A percentile compares a stretch with the other conserved stretches of the same genome.
phyloP scores from a whole-genome alignment of 2,888 invertebrate species.

The Lysandra bellargus region DNA sequence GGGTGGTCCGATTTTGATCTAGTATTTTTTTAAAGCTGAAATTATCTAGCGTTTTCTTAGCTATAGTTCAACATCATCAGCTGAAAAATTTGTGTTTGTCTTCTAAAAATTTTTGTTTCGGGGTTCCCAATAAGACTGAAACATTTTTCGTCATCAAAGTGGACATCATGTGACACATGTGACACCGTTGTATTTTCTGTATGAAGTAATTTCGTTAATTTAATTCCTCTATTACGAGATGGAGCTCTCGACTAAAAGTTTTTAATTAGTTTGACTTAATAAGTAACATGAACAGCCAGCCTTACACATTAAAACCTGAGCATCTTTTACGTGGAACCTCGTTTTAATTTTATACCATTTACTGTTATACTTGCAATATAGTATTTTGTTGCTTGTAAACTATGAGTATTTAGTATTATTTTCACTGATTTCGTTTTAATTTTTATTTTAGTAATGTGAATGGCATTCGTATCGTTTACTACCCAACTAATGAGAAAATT shows the following conservation, averaged over 20 bases:
- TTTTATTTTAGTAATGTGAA: too few species aligned
- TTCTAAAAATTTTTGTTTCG: too few species aligned
- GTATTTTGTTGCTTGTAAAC: neutral
- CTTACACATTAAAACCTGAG: conserved; percentile 5
- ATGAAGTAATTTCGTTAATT: conserved; percentile 14
- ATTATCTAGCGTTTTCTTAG: too few species aligned
- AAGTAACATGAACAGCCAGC: conserved; percentile 22
- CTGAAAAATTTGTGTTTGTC: too few species aligned
- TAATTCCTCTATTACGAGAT: conserved; percentile 21
- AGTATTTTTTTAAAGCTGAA: too few species aligned
- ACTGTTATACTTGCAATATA: neutral
- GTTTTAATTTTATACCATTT: conserved; percentile 6
- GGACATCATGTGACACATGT: neutral
- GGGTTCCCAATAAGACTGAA: neutral
- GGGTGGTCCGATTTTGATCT: too few species aligned
- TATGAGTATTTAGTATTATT: too few species aligned
- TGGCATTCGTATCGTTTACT: neutral
- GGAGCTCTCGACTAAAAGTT: conserved; percentile 23
- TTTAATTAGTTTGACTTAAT: conserved; percentile 26
- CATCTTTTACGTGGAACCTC: neutral
- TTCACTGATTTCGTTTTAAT: too few species aligned
- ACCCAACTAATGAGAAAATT: too few species aligned
- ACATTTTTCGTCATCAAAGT: neutral
- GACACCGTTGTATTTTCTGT: neutral
- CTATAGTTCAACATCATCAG: too few species aligned